Percentiles rank a stretch among this genome's conserved stretches.
phyloP scores from a whole-genome alignment of 2,888 invertebrate genomes.

The Tolmerus cingulatus region DNA sequence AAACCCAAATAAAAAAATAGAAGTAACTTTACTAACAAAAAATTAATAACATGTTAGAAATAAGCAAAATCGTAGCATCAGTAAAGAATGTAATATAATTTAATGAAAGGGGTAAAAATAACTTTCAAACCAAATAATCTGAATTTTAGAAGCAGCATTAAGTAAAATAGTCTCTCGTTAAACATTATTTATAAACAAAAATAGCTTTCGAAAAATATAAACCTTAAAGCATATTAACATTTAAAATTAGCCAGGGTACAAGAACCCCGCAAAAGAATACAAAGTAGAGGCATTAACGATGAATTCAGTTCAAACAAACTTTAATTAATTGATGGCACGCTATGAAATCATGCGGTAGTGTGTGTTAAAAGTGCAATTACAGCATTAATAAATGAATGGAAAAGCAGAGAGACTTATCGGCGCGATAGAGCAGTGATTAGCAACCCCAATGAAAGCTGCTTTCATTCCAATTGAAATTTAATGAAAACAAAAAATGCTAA shows the following conservation, averaged over 20 bases:
- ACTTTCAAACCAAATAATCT: too few species aligned
- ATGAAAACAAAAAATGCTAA: not conserved
- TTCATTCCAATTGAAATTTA: not conserved
- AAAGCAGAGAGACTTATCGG: not conserved
- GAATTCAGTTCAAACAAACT: not conserved
- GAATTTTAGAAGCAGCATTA: not conserved
- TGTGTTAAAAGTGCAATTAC: not conserved
- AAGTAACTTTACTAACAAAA: too few species aligned
- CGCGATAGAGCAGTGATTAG: not conserved
- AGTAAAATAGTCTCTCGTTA: too few species aligned
- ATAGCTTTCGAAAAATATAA: not conserved
- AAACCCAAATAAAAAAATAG: slow-evolving; percentile 57
- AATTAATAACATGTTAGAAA: too few species aligned
- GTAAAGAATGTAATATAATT: too few species aligned
- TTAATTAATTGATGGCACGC: not conserved
- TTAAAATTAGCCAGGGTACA: not conserved
- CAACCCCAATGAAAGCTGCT: not conserved
- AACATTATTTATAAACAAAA: not conserved
- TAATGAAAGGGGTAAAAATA: too few species aligned
- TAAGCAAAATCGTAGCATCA: too few species aligned
- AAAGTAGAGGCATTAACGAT: not conserved
- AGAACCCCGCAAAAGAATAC: not conserved
- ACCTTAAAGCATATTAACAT: not conserved
- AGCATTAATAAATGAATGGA: not conserved
- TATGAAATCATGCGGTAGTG: not conserved